Percentiles rank a stretch among this genome's conserved stretches.
These are phyloP conservation scores for Bufotes viridis DNA, from an alignment of 2,797 vertebrate genomes.

Conservation along the genomic window DNA sequence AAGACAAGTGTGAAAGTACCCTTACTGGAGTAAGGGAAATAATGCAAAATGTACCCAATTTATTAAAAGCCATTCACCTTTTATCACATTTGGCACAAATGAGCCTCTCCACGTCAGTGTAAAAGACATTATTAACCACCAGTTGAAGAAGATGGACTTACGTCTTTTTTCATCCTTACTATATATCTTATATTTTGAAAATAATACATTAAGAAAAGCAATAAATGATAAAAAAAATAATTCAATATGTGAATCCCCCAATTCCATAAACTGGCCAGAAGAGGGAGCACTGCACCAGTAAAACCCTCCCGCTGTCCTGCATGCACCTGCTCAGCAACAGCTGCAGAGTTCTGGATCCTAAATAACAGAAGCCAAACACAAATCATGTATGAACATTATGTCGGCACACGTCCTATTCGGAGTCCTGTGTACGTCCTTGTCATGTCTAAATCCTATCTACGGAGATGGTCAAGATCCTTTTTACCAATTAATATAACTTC, in stretches of 20 bases:
- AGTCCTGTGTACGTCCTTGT: neutral
- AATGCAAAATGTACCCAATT: too few relatives aligned
- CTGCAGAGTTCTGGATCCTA: neutral
- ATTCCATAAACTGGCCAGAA: neutral
- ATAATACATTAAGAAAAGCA: too few relatives aligned
- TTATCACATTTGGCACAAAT: too few relatives aligned
- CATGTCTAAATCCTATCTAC: neutral
- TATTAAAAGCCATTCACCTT: too few relatives aligned
- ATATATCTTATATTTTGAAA: too few relatives aligned
- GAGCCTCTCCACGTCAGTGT: too few relatives aligned
- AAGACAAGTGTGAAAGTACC: too few relatives aligned
- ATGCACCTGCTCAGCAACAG: constrained; percentile 37
- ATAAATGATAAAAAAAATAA: too few relatives aligned
- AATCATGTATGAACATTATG: neutral
- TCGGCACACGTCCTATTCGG: neutral
- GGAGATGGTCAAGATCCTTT: neutral
- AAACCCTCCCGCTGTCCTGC: neutral
- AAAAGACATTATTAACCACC: too few relatives aligned
- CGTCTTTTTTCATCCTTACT: too few relatives aligned
- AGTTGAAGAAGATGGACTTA: too few relatives aligned
- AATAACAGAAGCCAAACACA: neutral
- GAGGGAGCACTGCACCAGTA: neutral
- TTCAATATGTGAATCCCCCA: neutral
- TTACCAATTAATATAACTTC: neutral
- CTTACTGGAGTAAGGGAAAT: too few relatives aligned